Conservation (phyloP, 2,797 vertebrate genomes). For the Prunella strophiata region DNA sequence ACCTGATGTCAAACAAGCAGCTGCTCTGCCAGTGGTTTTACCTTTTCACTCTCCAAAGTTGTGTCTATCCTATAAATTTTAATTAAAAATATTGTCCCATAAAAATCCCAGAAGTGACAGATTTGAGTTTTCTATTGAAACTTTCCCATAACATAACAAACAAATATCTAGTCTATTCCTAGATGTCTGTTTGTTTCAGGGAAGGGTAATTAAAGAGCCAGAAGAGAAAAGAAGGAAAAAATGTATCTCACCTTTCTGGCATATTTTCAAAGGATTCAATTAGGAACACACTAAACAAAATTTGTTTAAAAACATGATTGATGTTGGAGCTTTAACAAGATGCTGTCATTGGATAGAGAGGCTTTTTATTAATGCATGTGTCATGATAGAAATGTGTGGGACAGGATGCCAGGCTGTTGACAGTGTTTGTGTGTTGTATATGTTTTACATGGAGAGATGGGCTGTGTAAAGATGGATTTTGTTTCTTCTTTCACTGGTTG, state of each 20-base stretch:
- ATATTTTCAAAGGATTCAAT: constrained; percentile 42
- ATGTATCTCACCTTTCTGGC: neutral
- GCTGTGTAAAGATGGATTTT: neutral
- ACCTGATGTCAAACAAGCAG: neutral
- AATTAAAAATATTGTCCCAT: neutral
- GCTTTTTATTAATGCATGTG: constrained; percentile 39
- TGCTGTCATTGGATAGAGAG: neutral
- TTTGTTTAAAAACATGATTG: constrained; percentile 25
- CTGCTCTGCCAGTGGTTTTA: neutral
- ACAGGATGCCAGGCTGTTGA: constrained; percentile 32
- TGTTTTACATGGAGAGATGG: neutral
- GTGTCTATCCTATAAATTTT: neutral
- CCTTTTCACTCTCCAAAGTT: neutral
- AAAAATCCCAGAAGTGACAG: neutral
- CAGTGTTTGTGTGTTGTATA: constrained; percentile 26
- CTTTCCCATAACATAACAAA: neutral
- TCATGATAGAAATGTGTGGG: neutral
- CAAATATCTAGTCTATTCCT: neutral
- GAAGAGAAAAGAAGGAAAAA: neutral
- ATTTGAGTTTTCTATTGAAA: neutral
- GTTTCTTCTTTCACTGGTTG: constrained; percentile 2
- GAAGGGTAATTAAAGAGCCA: constrained; percentile 37
- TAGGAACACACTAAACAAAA: constrained; percentile 2
- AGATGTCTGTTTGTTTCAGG: neutral
- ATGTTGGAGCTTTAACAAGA: constrained; percentile 12